Percentiles rank a stretch among this genome's conserved stretches.
phyloP scores from a whole-genome alignment of 2,888 invertebrate species.

The Agonum fuliginosum region DNA sequence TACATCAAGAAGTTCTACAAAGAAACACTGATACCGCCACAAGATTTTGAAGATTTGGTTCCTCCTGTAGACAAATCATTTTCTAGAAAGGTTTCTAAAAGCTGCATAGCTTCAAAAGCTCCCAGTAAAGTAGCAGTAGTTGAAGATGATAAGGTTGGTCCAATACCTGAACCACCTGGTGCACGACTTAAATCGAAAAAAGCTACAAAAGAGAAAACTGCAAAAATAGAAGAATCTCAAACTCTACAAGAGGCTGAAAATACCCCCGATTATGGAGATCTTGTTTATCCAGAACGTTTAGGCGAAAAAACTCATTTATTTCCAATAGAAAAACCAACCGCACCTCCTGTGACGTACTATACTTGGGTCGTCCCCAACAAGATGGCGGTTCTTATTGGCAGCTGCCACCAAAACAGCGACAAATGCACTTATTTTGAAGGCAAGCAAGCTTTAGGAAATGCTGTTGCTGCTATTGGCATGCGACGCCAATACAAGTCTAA shows the following conservation, averaged over 20 bases:
- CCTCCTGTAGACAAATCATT: too few relatives aligned
- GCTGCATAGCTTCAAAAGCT: slow-evolving; percentile 22
- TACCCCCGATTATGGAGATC: slow-evolving; percentile 12
- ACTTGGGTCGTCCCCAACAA: slow-evolving; percentile 65
- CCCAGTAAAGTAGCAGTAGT: background rate
- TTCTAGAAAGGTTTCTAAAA: too few relatives aligned
- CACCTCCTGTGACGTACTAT: slow-evolving; percentile 61
- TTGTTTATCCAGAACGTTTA: slow-evolving; percentile 4
- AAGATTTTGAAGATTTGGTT: background rate
- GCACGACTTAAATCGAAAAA: slow-evolving; percentile 8
- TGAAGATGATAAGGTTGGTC: background rate
- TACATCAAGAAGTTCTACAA: slow-evolving; percentile 34
- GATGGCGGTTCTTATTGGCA: slow-evolving; percentile 69
- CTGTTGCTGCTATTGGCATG: slow-evolving; percentile 70
- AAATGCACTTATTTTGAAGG: slow-evolving; percentile 67
- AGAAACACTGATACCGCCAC: slow-evolving; percentile 14
- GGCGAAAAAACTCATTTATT: background rate
- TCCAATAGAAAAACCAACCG: slow-evolving; percentile 47
- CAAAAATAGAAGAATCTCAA: background rate
- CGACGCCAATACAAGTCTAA: slow-evolving; percentile 69
- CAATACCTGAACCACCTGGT: background rate
- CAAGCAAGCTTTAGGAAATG: slow-evolving; percentile 69
- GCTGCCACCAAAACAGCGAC: slow-evolving; percentile 69
- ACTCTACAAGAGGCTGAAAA: background rate
- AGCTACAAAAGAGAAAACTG: background rate